Base-by-base conservation (phyloP, 2,888 invertebrate genomes). In the Muscina levida region DNA sequence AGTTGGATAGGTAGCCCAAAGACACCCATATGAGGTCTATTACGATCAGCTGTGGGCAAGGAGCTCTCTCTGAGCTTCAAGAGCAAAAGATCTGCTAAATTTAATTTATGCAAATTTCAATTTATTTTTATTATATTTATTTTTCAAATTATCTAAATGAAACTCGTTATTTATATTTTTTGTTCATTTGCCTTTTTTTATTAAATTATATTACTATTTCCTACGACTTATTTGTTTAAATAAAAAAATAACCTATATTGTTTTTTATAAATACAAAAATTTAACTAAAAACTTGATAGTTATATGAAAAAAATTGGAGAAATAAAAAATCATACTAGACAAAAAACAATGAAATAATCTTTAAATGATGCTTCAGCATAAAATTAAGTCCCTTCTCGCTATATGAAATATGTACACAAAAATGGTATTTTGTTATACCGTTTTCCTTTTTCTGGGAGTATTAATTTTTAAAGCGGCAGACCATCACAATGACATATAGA, bases 231-330 rank as follows among this genome's bases (percentile, higher is more conserved):
- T n/a, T n/a, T n/a, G n/a, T n/a, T n/a, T n/a, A n/a, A n/a, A 22
- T 22, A 24, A 53, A 42, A 62, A 39, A 11, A 62, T 42, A 62
- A 42, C 19, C 62, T 62, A 62, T 39, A 62, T 62, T 42, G 2
- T 13, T 62, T 62, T 31, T 39, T 39, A 42, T 37, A 42, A 62
- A 42, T 62, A 22, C 19, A 39, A 62, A 62, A 62, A 22, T 26
- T 42, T 62, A 62, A 62, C 62, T 62, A 62, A 39, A 62, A 37
- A 19, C 26, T 15, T 53, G n/a, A 57, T 31, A 56, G 15, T 24
- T 26, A 37, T 31, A 15, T 44, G 11, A 42, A 19, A 59, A 39
- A 37, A 62, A 62, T 37, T 62, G 39, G n/a, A 62, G 39, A 62
- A 59, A n/a, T 31, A 53, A 22, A 48, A 48, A 53, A 22, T 24